Percentiles rank a stretch among this genome's conserved stretches.
Conservation (phyloP, 1,140 invertebrate species). For the Trinorchestia longiramus region DNA sequence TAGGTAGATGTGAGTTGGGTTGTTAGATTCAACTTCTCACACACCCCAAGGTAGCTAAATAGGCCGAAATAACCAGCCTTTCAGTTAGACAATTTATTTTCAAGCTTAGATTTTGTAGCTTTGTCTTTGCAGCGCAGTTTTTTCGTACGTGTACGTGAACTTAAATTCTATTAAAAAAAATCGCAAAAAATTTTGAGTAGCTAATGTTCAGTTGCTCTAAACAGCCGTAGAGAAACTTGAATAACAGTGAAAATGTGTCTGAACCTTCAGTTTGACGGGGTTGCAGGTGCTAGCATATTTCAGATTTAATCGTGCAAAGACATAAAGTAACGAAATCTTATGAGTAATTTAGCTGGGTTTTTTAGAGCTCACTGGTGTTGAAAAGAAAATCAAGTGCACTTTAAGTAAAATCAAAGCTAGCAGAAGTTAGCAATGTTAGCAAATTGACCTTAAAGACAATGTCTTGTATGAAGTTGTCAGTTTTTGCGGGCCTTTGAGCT, state of each 20-base stretch:
- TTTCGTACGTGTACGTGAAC: not conserved
- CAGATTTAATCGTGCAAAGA: not conserved
- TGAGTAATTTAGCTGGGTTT: not conserved
- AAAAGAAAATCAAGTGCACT: not conserved
- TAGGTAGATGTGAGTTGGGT: not conserved
- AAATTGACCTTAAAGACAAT: not conserved
- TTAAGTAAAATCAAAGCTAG: not conserved
- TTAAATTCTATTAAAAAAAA: not conserved
- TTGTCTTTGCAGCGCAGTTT: no score
- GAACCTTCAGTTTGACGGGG: not conserved
- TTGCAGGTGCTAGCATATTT: not conserved
- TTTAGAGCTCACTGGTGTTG: not conserved
- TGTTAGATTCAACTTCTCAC: not conserved
- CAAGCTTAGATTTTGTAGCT: no score
- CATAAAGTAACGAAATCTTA: not conserved
- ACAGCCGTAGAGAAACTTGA: not conserved
- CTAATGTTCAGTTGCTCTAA: not conserved
- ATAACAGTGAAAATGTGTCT: not conserved
- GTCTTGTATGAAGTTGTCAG: no score
- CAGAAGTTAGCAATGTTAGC: not conserved
- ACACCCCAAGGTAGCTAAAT: not conserved
- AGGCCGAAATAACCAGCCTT: no score
- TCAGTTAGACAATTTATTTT: no score
- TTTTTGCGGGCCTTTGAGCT: no score
- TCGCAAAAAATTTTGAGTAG: no score